A percentile compares a stretch with the other conserved stretches of the same genome.
phyloP scores from a whole-genome alignment of 2,888 invertebrate species.

The Magallana nippona region DNA sequence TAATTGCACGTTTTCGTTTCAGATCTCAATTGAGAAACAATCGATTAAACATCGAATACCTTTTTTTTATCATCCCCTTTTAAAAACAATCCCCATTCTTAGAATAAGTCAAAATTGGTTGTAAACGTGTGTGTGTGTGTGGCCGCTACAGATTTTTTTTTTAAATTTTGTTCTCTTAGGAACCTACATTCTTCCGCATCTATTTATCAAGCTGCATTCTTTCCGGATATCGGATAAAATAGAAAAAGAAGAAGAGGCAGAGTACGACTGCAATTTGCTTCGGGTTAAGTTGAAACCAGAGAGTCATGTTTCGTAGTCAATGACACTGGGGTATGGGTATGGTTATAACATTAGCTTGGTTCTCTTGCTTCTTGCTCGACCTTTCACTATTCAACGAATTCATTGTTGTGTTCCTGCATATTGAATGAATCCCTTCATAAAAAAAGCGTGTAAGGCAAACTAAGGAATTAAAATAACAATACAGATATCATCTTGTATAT shows the following conservation, averaged over 20 bases:
- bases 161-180: background rate
- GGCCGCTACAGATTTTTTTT: background rate
- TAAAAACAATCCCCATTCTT: background rate
- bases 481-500: constrained; percentile 23
- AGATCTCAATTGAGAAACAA: constrained; percentile 23
- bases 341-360: background rate
- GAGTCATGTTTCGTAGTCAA: constrained; percentile 16
- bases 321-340: background rate
- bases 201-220: background rate
- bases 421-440: constrained; percentile 31
- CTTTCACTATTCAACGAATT: constrained; percentile 15
- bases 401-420: constrained; percentile 16
- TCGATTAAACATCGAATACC: background rate
- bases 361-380: background rate
- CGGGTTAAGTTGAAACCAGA: background rate
- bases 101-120: background rate
- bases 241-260: too few species aligned
- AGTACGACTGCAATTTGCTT: constrained; percentile 24
- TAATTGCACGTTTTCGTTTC: constrained; percentile 29
- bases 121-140: background rate
- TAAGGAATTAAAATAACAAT: constrained; percentile 25
- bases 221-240: background rate
- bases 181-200: background rate
- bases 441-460: constrained; percentile 6
- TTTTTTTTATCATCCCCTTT: background rate